A percentile compares a stretch with the other conserved stretches of the same genome.
phyloP scores from a whole-genome alignment of 2,113 vertebrate genomes.

The Peromyscus maniculatus region DNA sequence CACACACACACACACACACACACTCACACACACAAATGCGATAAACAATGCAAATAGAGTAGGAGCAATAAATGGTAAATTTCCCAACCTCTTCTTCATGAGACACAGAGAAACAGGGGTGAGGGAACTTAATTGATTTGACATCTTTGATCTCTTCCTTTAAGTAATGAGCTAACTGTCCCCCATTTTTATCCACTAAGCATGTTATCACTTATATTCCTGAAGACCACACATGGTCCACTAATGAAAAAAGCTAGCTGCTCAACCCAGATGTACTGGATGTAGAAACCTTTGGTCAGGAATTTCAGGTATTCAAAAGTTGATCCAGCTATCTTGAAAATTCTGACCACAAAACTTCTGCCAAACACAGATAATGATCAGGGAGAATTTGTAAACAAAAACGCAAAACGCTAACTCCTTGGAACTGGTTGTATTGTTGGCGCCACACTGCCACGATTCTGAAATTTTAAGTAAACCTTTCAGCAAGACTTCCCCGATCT shows the following conservation, averaged over 20 bases:
- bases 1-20: too few species aligned
- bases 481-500: not conserved
- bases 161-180: not conserved
- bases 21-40: not conserved
- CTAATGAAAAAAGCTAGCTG: not conserved
- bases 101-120: not conserved
- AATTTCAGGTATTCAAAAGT: not conserved
- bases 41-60: not conserved
- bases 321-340: not conserved
- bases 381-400: not conserved
- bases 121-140: not conserved
- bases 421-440: not conserved
- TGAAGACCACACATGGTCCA: not conserved
- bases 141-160: not conserved
- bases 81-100: not conserved
- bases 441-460: rapidly evolving
- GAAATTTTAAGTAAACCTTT: not conserved
- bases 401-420: not conserved
- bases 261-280: too few species aligned
- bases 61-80: not conserved
- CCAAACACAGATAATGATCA: not conserved
- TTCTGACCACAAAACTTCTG: not conserved
- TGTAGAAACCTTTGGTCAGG: not conserved
- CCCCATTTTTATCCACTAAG: not conserved
- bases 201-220: not conserved